These are phyloP conservation scores for Hippocampus mohnikei DNA, from an alignment of 2,113 vertebrate genomes.

Conservation along the genomic window DNA sequence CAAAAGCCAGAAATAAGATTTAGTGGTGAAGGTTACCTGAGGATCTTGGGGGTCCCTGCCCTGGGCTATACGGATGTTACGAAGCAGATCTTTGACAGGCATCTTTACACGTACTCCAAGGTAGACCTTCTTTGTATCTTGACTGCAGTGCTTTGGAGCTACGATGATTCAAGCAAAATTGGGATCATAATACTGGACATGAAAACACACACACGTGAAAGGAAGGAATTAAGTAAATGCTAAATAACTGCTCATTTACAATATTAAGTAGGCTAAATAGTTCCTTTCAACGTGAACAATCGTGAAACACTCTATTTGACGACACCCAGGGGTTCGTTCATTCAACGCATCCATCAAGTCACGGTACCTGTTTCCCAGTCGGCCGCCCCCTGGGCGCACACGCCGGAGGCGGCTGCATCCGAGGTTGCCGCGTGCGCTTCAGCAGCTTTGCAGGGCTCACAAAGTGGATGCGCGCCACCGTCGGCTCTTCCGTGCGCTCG, in stretches of 20 bases:
- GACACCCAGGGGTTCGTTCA: neutral
- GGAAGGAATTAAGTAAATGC: neutral
- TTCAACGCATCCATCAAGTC: neutral
- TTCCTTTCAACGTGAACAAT: neutral
- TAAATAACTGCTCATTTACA: neutral
- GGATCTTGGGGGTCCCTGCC: slow-evolving; percentile 54
- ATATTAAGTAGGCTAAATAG: neutral
- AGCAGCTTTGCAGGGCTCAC: slow-evolving; percentile 47
- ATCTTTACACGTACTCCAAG: slow-evolving; percentile 82
- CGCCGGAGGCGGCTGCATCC: neutral
- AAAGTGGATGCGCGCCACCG: slow-evolving; percentile 28
- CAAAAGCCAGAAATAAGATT: neutral
- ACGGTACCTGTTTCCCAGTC: neutral
- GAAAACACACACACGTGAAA: neutral
- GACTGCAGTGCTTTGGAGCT: neutral
- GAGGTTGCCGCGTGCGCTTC: slow-evolving; percentile 5
- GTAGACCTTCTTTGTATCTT: slow-evolving; percentile 68
- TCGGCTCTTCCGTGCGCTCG: neutral
- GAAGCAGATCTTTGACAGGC: slow-evolving; percentile 81
- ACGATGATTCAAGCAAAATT: neutral
- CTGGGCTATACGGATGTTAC: slow-evolving; percentile 70
- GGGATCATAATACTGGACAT: neutral
- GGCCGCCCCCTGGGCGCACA: neutral
- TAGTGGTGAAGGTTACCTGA: slow-evolving; percentile 59
- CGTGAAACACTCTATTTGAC: neutral